Conservation (phyloP, 2,113 vertebrate species). For the Scomber colias region DNA sequence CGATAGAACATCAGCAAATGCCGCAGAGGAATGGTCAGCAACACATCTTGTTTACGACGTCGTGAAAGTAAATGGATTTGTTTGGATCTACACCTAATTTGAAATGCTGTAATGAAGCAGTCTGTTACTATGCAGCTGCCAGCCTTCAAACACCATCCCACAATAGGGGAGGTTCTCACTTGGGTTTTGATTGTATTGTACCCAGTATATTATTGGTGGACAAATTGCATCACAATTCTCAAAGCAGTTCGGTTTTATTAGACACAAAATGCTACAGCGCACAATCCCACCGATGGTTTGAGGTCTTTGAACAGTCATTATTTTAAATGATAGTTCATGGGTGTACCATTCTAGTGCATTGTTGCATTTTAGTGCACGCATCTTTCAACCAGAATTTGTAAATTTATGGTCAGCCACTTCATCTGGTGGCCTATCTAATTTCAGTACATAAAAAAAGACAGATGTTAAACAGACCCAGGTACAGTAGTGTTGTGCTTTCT, state of each 20-base stretch:
- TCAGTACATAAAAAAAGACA: background rate
- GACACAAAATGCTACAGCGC: conserved; percentile 34
- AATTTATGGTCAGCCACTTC: conserved; percentile 6
- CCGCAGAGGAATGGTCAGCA: conserved; percentile 70
- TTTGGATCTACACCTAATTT: conserved; percentile 81
- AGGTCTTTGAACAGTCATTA: conserved; percentile 27
- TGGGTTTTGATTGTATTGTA: conserved; percentile 66
- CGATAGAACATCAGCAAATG: conserved; percentile 73
- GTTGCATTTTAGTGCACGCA: conserved; percentile 18
- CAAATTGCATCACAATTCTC: conserved; percentile 64
- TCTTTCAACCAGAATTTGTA: conserved; percentile 3
- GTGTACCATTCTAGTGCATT: background rate
- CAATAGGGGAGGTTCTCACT: conserved; percentile 48
- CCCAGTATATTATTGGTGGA: conserved; percentile 52
- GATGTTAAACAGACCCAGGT: background rate
- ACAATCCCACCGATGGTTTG: conserved; percentile 21
- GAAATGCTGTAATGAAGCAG: conserved; percentile 80
- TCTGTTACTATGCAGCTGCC: conserved; percentile 76
- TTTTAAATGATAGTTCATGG: conserved; percentile 18
- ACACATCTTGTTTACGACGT: conserved; percentile 82
- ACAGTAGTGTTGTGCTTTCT: conserved; percentile 9
- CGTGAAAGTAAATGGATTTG: conserved; percentile 80
- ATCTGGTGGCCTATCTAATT: conserved; percentile 11
- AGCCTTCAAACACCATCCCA: conserved; percentile 48
- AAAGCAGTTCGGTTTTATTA: conserved; percentile 53